Evolutionary conservation across 1,140 invertebrate species (phyloP), one percentile per base, ranked within the genome.

Genomic region (Aethina tumida): DNA sequence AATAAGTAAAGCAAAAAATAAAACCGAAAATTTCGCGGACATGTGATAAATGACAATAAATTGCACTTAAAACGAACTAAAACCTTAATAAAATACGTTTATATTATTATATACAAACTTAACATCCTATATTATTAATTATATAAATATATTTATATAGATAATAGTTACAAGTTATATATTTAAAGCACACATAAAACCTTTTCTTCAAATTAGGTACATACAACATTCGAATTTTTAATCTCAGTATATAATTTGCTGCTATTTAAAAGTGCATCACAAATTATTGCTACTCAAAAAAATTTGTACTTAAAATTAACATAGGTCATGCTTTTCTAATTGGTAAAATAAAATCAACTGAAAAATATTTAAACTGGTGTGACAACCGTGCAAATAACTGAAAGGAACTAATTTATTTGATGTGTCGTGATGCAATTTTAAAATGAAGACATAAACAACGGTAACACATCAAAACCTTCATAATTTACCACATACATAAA

Each of bases 401-500:
- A 28, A 14, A 14, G 26, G 12, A 15, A 15, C 19, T 17, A 41
- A 25, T 27, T 32, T 26, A 41, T 34, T 41, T 42, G 27, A 42
- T 22, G 24, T 21, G 18, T 35, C 22, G 22, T 24, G 12, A 8
- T 12, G 12, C 8, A 24, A 24, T 24, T 8, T 4, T 6, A 35
- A 2, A 2, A 39, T 32, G 19, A 32, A 26, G 30, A 31, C 35
- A 7, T n/a, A 33, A 41, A 15, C 19, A 35, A 33, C 24, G 31
- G 25, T 15, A 42, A 33, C 33, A 31, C 47, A 58, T 59, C 57
- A 59, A 47, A 50, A 61, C 57, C 55, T 25, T 52, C 55, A 54
- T 47, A 59, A 56, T 59, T 61, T 61, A 61, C 59, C 31, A 34
- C 24, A 22, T 35, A 32, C 19, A 45, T 58, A 58, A 58, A 56